A percentile compares a stretch with the other conserved stretches of the same genome.
Evolutionary conservation across 2,113 vertebrate species (phyloP).

Genomic region (Hydrochoerus hydrochaeris): DNA sequence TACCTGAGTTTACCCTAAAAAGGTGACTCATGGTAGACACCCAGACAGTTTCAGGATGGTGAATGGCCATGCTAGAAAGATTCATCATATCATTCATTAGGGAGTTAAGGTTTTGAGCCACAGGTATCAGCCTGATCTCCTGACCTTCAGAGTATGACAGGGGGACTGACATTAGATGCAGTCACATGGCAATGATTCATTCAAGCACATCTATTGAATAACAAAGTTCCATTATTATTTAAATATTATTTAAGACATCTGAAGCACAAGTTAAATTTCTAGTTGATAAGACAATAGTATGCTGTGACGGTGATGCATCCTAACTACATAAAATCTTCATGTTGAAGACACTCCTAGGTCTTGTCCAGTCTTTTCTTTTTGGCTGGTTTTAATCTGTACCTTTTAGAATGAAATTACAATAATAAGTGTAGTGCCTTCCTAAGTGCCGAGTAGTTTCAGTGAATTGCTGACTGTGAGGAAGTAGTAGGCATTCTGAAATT

Average conservation of each 20-base stretch:
- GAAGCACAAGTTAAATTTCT: background rate
- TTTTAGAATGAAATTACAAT: background rate
- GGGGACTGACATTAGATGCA: background rate
- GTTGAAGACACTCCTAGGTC: background rate
- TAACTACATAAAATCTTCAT: background rate
- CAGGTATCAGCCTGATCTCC: background rate
- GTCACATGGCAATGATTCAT: conserved; percentile 27
- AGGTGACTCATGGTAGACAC: background rate
- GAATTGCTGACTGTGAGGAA: background rate
- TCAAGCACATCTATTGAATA: background rate
- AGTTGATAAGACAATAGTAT: background rate
- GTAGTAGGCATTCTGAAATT: background rate
- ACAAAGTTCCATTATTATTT: conserved; percentile 5
- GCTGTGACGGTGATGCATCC: background rate
- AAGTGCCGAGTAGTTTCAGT: background rate
- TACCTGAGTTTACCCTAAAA: background rate
- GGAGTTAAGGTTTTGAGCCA: background rate
- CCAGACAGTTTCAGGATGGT: background rate
- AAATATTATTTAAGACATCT: background rate
- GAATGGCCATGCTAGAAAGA: background rate
- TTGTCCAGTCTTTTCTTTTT: background rate
- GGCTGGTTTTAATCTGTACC: background rate
- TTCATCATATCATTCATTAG: background rate
- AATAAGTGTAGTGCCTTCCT: background rate
- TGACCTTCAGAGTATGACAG: background rate